phyloP scores from a whole-genome alignment of 2,113 vertebrate genomes.

The Planiliza haematocheilus region DNA sequence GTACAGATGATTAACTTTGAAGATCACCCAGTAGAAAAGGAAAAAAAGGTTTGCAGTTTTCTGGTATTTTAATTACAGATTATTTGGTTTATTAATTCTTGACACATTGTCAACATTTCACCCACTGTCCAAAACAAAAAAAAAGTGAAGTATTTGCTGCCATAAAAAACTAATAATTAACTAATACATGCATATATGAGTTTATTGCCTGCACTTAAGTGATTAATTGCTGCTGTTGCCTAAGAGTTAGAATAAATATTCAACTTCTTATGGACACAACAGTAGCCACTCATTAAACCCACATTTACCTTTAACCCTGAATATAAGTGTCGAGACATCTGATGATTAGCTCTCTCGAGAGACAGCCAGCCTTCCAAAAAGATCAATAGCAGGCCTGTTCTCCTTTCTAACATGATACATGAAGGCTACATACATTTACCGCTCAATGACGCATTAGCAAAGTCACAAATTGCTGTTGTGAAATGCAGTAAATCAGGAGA shows the following conservation, averaged over 20 bases:
- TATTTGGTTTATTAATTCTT: too few relatives aligned
- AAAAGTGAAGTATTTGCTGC: background rate
- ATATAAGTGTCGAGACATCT: constrained; percentile 42
- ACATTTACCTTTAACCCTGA: constrained; percentile 53
- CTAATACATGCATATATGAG: background rate
- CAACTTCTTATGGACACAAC: background rate
- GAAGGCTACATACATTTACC: background rate
- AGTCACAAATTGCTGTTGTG: background rate
- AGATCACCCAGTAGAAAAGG: background rate
- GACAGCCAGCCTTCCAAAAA: constrained; percentile 16
- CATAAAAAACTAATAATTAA: background rate
- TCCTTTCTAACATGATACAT: constrained; percentile 10
- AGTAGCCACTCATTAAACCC: constrained; percentile 19
- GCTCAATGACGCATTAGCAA: background rate
- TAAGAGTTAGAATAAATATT: background rate
- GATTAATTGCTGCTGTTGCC: too few relatives aligned
- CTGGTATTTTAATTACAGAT: background rate
- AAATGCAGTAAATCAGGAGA: background rate
- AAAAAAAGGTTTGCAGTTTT: background rate
- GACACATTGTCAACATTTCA: background rate
- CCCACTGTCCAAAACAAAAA: background rate
- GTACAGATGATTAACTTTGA: background rate
- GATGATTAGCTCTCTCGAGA: constrained; percentile 40
- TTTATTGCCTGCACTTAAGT: background rate
- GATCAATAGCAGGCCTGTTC: constrained; percentile 19